Conservation (phyloP, 2,888 invertebrate genomes). For the Lithophane ornitopus region DNA sequence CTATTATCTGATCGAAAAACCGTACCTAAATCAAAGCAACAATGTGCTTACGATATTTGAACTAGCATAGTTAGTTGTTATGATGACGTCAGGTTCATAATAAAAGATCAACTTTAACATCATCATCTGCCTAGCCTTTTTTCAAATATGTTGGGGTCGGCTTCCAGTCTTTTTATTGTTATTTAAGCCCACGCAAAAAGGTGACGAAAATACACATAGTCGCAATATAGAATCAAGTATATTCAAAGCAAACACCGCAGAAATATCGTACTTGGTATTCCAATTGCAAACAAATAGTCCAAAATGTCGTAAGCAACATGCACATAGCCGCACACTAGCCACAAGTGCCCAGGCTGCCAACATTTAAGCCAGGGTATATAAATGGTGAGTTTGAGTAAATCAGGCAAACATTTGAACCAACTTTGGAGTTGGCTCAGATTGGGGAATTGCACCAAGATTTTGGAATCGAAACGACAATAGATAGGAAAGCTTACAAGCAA, state of each 20-base stretch:
- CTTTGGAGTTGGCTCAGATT: conserved; percentile 2
- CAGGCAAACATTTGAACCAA: conserved; percentile 5
- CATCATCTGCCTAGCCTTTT: too few species aligned
- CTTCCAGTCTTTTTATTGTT: too few species aligned
- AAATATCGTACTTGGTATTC: conserved; percentile 20
- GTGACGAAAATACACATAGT: neutral
- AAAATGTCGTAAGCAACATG: conserved; percentile 2
- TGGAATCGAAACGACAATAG: conserved; percentile 31
- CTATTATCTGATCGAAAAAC: too few species aligned
- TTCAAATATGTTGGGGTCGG: too few species aligned
- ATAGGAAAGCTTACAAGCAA: conserved; percentile 15
- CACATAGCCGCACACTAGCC: neutral
- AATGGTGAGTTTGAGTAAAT: neutral
- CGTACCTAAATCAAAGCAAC: too few species aligned
- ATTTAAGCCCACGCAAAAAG: neutral
- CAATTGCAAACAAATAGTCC: conserved; percentile 19
- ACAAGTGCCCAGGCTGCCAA: neutral
- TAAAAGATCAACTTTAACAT: too few species aligned
- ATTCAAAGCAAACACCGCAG: neutral
- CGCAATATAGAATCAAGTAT: neutral
- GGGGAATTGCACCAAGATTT: neutral
- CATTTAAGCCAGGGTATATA: neutral
- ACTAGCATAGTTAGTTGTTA: too few species aligned
- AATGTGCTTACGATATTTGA: too few species aligned
- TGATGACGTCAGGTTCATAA: too few species aligned